These are phyloP conservation scores for Nymphalis urticae DNA, from an alignment of 2,888 invertebrate genomes.

Conservation along the genomic window DNA sequence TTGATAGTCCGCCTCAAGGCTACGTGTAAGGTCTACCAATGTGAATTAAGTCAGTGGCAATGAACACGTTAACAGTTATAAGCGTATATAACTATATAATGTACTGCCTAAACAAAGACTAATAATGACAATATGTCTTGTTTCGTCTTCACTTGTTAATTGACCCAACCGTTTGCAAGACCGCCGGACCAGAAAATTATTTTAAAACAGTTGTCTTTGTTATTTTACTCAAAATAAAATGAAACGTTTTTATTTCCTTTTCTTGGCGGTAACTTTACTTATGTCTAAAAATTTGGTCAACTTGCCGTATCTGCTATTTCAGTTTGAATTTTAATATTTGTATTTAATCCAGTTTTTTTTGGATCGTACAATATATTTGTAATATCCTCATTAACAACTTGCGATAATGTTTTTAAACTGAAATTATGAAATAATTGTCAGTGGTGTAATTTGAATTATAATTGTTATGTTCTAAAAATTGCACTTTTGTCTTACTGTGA, in stretches of 20 bases:
- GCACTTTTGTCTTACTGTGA: slow-evolving; percentile 50
- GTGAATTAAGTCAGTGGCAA: too few species aligned
- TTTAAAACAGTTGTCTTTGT: too few species aligned
- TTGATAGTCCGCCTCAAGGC: too few species aligned
- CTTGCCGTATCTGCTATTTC: slow-evolving; percentile 59
- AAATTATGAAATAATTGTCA: neutral
- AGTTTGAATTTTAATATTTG: slow-evolving; percentile 45
- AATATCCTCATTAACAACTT: slow-evolving; percentile 55
- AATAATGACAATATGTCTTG: too few species aligned
- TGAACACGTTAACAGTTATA: too few species aligned
- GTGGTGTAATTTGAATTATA: neutral
- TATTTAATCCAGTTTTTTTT: slow-evolving; percentile 34
- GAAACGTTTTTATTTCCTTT: neutral
- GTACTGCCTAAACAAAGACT: too few species aligned
- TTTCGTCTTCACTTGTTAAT: too few species aligned
- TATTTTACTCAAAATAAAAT: too few species aligned
- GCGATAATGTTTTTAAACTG: slow-evolving; percentile 55
- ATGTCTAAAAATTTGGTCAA: neutral
- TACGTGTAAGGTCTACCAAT: too few species aligned
- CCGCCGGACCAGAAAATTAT: too few species aligned
- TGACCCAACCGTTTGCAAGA: too few species aligned
- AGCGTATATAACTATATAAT: too few species aligned
- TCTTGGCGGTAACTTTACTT: neutral
- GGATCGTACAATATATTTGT: slow-evolving; percentile 42
- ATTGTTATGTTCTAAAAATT: neutral